A percentile compares a stretch with the other conserved stretches of the same genome.
phyloP scores from a whole-genome alignment of 2,113 vertebrate species.

The Azemiops feae region DNA sequence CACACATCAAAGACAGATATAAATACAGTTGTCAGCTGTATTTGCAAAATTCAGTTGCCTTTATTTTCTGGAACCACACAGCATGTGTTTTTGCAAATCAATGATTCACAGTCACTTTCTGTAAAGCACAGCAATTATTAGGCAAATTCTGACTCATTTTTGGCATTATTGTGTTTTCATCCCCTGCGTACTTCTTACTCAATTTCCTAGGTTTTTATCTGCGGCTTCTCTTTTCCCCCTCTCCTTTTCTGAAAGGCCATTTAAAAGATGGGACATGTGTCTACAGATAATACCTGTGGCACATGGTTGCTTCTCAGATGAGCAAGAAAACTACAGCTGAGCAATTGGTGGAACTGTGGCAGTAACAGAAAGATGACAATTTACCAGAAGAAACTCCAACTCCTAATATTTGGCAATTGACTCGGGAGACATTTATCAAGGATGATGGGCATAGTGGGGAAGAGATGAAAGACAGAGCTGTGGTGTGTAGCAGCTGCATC shows the following conservation, averaged over 20 bases:
- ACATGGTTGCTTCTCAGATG: neutral
- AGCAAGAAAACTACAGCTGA: neutral
- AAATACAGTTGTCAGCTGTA: conserved; percentile 35
- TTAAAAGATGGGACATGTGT: neutral
- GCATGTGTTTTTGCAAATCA: conserved; percentile 41
- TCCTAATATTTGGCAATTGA: no score
- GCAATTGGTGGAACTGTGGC: neutral
- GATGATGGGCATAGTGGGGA: no score
- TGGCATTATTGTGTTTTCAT: conserved; percentile 43
- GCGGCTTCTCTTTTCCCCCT: neutral
- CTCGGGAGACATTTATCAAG: no score
- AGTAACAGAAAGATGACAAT: neutral
- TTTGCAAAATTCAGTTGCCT: conserved; percentile 12
- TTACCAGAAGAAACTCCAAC: neutral
- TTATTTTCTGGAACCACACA: conserved; percentile 33
- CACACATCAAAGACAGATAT: conserved; percentile 26
- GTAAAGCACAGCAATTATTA: conserved; percentile 58
- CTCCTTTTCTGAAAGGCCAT: neutral
- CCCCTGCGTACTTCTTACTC: conserved; percentile 43
- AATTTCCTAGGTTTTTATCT: conserved; percentile 24
- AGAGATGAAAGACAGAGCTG: no score
- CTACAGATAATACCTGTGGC: neutral
- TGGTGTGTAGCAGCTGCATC: no score
- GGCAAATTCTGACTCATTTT: conserved; percentile 62
- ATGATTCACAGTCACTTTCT: conserved; percentile 54